phyloP scores from a whole-genome alignment of 2,888 invertebrate species.

The Eristalinus sepulchralis region DNA sequence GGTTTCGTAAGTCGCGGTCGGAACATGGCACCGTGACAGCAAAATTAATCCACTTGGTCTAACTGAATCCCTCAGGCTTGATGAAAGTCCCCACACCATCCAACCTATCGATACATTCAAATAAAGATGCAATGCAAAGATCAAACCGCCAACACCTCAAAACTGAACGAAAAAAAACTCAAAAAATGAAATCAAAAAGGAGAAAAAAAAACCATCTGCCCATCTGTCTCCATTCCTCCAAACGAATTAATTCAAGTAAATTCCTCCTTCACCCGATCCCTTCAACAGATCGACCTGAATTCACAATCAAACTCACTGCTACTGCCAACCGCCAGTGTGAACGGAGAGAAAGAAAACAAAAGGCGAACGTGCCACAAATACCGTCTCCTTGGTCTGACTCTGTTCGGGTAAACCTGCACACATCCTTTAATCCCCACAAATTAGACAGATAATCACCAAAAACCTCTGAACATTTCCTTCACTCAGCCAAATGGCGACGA shows the following conservation, averaged over 20 bases:
- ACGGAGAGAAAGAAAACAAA: background rate
- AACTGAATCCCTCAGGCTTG: too few relatives aligned
- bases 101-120: too few relatives aligned
- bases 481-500: background rate
- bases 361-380: background rate
- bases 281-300: background rate
- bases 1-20: too few relatives aligned
- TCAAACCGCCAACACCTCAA: background rate
- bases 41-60: too few relatives aligned
- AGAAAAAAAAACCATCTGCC: background rate
- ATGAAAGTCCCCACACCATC: too few relatives aligned
- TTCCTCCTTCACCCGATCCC: background rate
- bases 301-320: background rate
- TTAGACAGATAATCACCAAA: constrained; percentile 11
- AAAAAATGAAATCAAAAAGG: background rate
- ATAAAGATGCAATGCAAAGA: too few relatives aligned
- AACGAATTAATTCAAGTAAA: background rate
- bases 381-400: background rate
- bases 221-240: background rate
- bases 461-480: constrained; percentile 33
- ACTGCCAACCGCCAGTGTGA: background rate
- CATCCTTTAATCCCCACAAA: constrained; percentile 6
- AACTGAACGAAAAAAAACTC: background rate
- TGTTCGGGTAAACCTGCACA: background rate
- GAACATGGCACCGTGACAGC: too few relatives aligned